phyloP scores from a whole-genome alignment of 2,888 invertebrate species.

The Steinernema hermaphroditum region DNA sequence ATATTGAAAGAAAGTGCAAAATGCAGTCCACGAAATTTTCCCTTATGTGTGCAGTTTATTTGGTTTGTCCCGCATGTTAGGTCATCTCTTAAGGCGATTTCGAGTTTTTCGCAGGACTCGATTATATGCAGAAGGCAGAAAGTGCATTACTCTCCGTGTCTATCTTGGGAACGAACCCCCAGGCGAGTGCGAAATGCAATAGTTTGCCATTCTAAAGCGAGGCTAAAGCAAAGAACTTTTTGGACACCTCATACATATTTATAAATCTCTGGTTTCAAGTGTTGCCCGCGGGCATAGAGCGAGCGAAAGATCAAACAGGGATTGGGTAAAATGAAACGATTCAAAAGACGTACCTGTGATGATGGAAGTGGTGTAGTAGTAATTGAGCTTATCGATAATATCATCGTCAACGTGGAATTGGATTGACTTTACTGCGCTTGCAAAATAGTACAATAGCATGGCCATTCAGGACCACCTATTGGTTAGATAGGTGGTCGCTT shows the following conservation, averaged over 20 bases:
- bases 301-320: no score
- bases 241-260: neutral
- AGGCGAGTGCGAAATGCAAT: neutral
- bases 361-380: slow-evolving; percentile 66
- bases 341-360: slow-evolving; percentile 59
- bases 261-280: neutral
- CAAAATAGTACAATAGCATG: slow-evolving; percentile 47
- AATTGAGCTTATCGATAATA: slow-evolving; percentile 67
- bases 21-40: no score
- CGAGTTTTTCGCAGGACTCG: neutral
- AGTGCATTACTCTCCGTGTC: neutral
- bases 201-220: neutral
- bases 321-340: no score
- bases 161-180: neutral
- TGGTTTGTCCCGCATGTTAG: no score
- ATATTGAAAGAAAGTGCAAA: no score
- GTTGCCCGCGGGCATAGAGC: no score
- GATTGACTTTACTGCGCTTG: slow-evolving; percentile 38
- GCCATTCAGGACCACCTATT: slow-evolving; percentile 32
- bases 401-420: slow-evolving; percentile 67
- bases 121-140: neutral
- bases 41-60: no score
- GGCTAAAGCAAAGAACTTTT: neutral
- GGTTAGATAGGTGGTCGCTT: slow-evolving; percentile 31
- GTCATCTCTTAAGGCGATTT: no score